These are phyloP conservation scores for Tigriopus californicus DNA, from an alignment of 2,888 invertebrate species.

Conservation along the genomic window DNA sequence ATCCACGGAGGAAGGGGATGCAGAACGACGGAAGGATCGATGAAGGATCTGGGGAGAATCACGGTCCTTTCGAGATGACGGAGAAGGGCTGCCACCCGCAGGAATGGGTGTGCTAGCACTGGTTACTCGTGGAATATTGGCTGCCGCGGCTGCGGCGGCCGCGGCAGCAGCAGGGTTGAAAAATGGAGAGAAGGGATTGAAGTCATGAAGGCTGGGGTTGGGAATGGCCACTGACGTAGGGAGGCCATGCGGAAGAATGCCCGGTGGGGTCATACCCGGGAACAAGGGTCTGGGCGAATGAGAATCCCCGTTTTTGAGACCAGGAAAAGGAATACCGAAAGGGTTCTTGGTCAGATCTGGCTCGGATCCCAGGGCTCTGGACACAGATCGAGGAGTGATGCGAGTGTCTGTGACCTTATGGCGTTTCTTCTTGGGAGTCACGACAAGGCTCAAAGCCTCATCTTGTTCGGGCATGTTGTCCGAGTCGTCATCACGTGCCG, in stretches of 20 bases:
- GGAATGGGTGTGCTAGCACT: conserved; percentile 36
- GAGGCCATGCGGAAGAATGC: conserved; percentile 23
- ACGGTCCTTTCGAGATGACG: conserved; percentile 13
- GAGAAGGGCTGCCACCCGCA: conserved; percentile 18
- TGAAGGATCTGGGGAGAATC: conserved; percentile 9
- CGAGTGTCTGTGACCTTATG: conserved; percentile 89
- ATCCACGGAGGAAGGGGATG: conserved; percentile 1
- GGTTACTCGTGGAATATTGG: conserved; percentile 35
- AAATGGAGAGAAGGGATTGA: conserved; percentile 78
- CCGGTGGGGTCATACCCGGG: conserved; percentile 21
- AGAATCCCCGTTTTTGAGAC: background rate
- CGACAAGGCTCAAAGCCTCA: conserved; percentile 82
- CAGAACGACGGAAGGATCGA: background rate
- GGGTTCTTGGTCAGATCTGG: conserved; percentile 27
- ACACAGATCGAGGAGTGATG: conserved; percentile 73
- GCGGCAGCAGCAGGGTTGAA: conserved; percentile 41
- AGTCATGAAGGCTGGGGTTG: conserved; percentile 84
- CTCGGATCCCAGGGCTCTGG: conserved; percentile 62
- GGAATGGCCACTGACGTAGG: conserved; percentile 82
- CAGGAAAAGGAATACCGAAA: background rate
- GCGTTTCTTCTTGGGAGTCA: conserved; percentile 85
- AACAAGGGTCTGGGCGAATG: conserved; percentile 19
- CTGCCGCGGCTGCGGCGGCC: conserved; percentile 28
- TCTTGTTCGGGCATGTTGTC: conserved; percentile 36
- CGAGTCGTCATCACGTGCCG: conserved; percentile 23